phyloP scores from a whole-genome alignment of 1,140 invertebrate genomes.

The Lysiphlebus fabarum region DNA sequence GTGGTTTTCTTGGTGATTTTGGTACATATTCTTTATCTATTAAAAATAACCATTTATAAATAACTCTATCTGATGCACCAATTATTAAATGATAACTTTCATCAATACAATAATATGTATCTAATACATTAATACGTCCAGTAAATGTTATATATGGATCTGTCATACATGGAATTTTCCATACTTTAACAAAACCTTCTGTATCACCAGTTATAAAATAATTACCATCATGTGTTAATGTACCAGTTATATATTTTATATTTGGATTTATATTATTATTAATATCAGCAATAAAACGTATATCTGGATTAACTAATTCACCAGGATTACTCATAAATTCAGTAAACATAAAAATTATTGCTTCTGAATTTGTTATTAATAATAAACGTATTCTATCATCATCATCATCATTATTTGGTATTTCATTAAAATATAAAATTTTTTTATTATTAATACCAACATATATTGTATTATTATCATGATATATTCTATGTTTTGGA shows the following conservation, averaged over 20 bases:
- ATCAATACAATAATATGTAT: conserved; percentile 43
- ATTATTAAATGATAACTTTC: conserved; percentile 45
- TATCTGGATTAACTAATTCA: not conserved
- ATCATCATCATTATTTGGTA: conserved; percentile 24
- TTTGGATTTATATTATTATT: conserved; percentile 15
- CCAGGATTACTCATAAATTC: not conserved
- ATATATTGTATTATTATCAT: conserved; percentile 32
- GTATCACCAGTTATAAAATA: conserved; percentile 47
- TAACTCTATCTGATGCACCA: conserved; percentile 39
- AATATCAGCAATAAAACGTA: conserved; percentile 23
- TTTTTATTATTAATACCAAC: conserved; percentile 4
- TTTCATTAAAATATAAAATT: conserved; percentile 38
- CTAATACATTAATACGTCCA: conserved; percentile 40
- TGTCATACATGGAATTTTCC: conserved; percentile 32
- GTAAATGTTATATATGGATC: conserved; percentile 40
- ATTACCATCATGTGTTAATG: conserved; percentile 46
- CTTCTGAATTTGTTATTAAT: conserved; percentile 37
- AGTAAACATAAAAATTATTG: not conserved
- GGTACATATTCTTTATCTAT: conserved; percentile 28
- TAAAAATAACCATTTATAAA: conserved; percentile 45
- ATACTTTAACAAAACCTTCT: conserved; percentile 41
- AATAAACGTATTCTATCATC: conserved; percentile 38
- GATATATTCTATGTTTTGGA: conserved; percentile 18
- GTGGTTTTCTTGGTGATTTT: conserved; percentile 35
- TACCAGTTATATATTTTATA: conserved; percentile 34